Evolutionary conservation across 2,888 invertebrate genomes (phyloP).

Genomic region (Bembecia ichneumoniformis): DNA sequence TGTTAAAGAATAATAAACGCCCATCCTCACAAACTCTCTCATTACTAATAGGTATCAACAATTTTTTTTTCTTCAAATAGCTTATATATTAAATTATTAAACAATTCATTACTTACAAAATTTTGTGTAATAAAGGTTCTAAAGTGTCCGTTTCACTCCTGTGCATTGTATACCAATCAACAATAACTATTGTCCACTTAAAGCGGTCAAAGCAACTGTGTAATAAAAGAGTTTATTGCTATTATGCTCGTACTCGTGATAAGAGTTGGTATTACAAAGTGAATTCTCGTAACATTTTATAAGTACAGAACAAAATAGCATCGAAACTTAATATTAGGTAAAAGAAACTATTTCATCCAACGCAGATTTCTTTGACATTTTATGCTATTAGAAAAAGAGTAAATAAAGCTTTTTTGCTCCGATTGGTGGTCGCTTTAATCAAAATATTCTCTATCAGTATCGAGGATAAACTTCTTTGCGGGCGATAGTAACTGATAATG

Average conservation of each 20-base stretch:
- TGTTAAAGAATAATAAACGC: no score
- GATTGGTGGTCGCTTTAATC: background rate
- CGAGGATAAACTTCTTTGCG: conserved; percentile 42
- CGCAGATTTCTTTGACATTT: background rate
- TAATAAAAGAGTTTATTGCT: background rate
- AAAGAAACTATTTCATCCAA: no score
- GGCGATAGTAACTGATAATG: conserved; percentile 46
- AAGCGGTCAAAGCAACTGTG: conserved; percentile 31
- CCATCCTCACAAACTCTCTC: no score
- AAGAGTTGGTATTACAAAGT: no score
- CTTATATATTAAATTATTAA: no score
- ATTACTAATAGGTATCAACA: no score
- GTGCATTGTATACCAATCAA: conserved; percentile 63
- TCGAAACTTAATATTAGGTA: no score
- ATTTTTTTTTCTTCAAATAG: no score
- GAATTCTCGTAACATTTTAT: conserved; percentile 27
- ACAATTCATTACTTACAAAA: background rate
- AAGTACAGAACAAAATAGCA: conserved; percentile 26
- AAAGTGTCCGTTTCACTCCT: conserved; percentile 23
- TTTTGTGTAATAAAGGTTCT: background rate
- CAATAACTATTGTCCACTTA: conserved; percentile 56
- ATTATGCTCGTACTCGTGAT: no score
- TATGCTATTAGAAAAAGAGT: background rate
- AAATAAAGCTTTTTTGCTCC: background rate
- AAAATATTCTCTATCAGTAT: conserved; percentile 27